Base-by-base conservation (phyloP, 2,888 invertebrate genomes). In the Camptogramma bilineatum region DNA sequence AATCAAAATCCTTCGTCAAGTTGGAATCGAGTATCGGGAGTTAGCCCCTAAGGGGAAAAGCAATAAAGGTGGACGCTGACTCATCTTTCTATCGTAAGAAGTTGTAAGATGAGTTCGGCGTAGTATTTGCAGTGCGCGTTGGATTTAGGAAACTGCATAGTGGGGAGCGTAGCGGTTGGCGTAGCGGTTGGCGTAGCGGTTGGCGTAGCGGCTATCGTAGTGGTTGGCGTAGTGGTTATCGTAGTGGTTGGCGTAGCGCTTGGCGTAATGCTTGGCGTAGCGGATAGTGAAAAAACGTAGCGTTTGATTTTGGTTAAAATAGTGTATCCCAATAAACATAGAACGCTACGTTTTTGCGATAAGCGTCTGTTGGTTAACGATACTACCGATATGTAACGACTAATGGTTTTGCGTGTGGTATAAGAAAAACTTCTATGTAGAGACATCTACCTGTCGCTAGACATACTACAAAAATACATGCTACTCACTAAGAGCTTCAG, bases 61-160 rank as follows among this genome's bases (percentile, higher is more conserved):
- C 31, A 54, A 61, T 61, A 61, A 61, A 50, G 54, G 54, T 54
- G 42, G 17, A 16, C 31, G 42, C 61, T 54, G 61, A 50, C 54
- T 50, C 61, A 61, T 42, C 24, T 42, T 28, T 50, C 50, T 28
- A 42, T 42, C 48, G 21, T 39, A 42, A 42, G 42, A 42, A 34
- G 5, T 42, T 16, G 42, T n/a, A 17, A 44, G 44, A 42, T 8
- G 9, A 39, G 34, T 39, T 17, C 17, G 0, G 28, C 58, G 24
- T 24, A 39, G 18, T 51, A 19, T 31, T 21, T 21, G 21, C 13
- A 18, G 10, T 28, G 28, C 7, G 7, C 46, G 18, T 47, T 18
- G 18, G 19, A 39, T 39, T 13, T 39, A 13, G 10, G 34, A 2
- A 39, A 39, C 10, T 3, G 46, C 21, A 21, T 21, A 42, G 53